A percentile compares a stretch with the other conserved stretches of the same genome.
Evolutionary conservation across 2,113 vertebrate species (phyloP).

Genomic region (Mus pahari): DNA sequence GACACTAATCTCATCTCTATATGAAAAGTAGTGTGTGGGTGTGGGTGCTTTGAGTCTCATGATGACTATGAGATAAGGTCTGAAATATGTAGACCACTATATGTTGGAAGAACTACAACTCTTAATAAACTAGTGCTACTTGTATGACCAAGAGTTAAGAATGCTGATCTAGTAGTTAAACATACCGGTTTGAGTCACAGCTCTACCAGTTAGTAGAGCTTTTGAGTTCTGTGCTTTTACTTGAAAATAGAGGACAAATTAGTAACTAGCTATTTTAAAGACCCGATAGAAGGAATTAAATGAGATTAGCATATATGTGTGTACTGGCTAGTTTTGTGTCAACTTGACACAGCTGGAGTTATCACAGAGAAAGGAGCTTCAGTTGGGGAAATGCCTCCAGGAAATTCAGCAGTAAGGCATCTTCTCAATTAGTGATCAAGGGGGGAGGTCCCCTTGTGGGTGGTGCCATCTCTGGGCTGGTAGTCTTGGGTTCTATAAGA

Average conservation of each 20-base stretch:
- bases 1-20: conserved; percentile 56
- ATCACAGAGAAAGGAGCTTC: too few relatives aligned
- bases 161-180: background rate
- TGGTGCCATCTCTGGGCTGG: too few relatives aligned
- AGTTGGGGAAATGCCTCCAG: too few relatives aligned
- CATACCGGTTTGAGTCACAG: background rate
- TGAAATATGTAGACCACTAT: background rate
- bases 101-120: background rate
- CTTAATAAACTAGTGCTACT: background rate
- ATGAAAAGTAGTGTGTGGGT: background rate
- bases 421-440: too few relatives aligned
- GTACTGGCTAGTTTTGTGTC: too few relatives aligned
- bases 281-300: conserved; percentile 3
- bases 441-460: too few relatives aligned
- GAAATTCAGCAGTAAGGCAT: too few relatives aligned
- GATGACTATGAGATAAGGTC: conserved; percentile 70
- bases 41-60: conserved; percentile 62
- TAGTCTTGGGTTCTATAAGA: too few relatives aligned
- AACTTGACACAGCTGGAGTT: too few relatives aligned
- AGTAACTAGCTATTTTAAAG: background rate
- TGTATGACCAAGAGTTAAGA: background rate
- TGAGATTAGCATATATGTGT: background rate
- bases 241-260: conserved; percentile 30
- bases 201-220: conserved; percentile 32
- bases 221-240: background rate